Percentiles rank a stretch among this genome's conserved stretches.
Evolutionary conservation across 2,113 vertebrate genomes (phyloP).

Genomic region (Elachura formosa): DNA sequence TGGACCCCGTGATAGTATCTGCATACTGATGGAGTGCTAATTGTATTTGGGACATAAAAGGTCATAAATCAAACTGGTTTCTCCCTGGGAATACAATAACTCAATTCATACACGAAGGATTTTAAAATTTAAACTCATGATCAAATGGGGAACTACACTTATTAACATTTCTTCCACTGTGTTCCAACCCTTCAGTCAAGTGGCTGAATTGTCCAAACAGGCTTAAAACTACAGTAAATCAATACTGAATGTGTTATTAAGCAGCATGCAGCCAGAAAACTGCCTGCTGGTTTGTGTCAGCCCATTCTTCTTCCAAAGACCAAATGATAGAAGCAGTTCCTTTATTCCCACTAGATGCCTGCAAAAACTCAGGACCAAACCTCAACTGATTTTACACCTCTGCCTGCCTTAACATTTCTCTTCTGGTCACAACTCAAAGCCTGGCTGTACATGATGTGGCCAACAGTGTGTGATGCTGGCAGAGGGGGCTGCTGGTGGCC

Average conservation of each 20-base stretch:
- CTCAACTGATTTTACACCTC: conserved; percentile 20
- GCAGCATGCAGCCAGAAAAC: conserved; percentile 49
- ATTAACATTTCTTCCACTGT: conserved; percentile 43
- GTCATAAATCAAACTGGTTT: conserved; percentile 42
- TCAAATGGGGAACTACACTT: conserved; percentile 40
- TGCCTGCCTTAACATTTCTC: background rate
- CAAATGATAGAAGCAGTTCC: conserved; percentile 5
- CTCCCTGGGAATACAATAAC: conserved; percentile 38
- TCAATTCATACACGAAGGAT: conserved; percentile 20
- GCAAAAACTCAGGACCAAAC: background rate
- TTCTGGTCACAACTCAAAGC: background rate
- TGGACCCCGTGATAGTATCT: conserved; percentile 19
- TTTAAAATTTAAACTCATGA: conserved; percentile 56
- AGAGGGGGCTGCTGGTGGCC: background rate
- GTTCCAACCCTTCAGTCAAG: conserved; percentile 40
- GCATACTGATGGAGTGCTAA: conserved; percentile 39
- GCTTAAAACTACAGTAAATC: conserved; percentile 64
- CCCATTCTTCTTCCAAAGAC: conserved; percentile 45
- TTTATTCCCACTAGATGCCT: conserved; percentile 14
- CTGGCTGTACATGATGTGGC: background rate
- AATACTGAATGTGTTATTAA: conserved; percentile 63
- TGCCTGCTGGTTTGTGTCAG: conserved; percentile 51
- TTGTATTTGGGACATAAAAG: conserved; percentile 50
- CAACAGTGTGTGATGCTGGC: background rate
- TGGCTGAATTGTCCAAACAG: conserved; percentile 61